These are phyloP conservation scores for Neodontobutis hainanensis DNA, from an alignment of 2,113 vertebrate species.

Conservation along the genomic window DNA sequence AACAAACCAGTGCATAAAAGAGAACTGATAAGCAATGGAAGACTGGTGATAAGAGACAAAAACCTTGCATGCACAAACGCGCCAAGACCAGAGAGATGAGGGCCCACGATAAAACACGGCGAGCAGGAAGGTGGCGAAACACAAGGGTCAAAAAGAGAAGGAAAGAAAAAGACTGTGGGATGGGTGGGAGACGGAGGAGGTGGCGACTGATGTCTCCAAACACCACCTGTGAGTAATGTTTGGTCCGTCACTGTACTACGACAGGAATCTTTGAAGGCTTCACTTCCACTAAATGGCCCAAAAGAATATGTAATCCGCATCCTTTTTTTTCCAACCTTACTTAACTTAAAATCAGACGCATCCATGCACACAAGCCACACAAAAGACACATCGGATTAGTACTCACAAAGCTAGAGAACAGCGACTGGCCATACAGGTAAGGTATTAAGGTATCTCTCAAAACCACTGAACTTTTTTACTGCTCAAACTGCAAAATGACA, in stretches of 20 bases:
- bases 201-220: conserved; percentile 31
- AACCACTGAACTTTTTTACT: background rate
- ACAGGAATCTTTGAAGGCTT: conserved; percentile 70
- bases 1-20: conserved; percentile 72
- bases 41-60: conserved; percentile 78
- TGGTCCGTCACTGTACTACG: conserved; percentile 38
- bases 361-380: conserved; percentile 11
- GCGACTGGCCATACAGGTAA: background rate
- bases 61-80: conserved; percentile 75
- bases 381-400: background rate
- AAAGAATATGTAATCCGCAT: conserved; percentile 77
- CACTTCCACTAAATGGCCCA: conserved; percentile 74
- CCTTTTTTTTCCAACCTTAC: conserved; percentile 50
- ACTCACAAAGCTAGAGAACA: background rate
- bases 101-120: conserved; percentile 58
- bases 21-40: conserved; percentile 73
- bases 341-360: conserved; percentile 40
- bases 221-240: conserved; percentile 75
- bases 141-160: conserved; percentile 42
- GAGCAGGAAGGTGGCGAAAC: conserved; percentile 64
- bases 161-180: conserved; percentile 23
- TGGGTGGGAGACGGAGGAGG: background rate
- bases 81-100: conserved; percentile 72
- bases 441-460: background rate
- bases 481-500: conserved; percentile 6